Evolutionary conservation across 2,888 invertebrate genomes (phyloP).

Genomic region (Dynastes hyllus): DNA sequence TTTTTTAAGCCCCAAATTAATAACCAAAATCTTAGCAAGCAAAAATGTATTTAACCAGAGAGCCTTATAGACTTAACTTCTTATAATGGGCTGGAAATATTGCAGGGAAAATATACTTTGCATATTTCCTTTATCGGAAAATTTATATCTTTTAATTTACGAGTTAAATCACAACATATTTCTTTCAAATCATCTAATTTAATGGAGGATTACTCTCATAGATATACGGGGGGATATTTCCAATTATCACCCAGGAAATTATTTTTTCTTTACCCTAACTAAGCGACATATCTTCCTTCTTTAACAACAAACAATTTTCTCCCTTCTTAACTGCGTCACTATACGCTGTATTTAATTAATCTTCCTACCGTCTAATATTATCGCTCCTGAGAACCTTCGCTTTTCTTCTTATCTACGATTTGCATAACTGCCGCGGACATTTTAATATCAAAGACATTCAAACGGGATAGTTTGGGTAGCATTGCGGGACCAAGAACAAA

Average conservation of each 20-base stretch:
- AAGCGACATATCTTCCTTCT: conserved; percentile 12
- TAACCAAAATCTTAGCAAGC: background rate
- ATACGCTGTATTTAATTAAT: conserved; percentile 42
- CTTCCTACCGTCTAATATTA: background rate
- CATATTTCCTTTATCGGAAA: background rate
- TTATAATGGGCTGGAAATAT: background rate
- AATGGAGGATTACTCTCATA: background rate
- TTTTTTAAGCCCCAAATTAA: too few relatives aligned
- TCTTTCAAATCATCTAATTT: conserved; percentile 15
- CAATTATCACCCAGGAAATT: conserved; percentile 22
- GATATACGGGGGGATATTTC: background rate
- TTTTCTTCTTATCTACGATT: conserved; percentile 37
- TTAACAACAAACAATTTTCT: conserved; percentile 31
- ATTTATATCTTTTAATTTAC: too few relatives aligned
- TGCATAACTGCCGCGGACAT: conserved; percentile 49
- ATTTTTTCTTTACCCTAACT: conserved; percentile 14
- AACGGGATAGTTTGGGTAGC: conserved; percentile 18
- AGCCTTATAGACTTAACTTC: background rate
- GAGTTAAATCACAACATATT: background rate
- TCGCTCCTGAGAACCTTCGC: background rate
- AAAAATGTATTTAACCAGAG: background rate
- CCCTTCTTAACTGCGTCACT: background rate
- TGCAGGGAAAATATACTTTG: background rate
- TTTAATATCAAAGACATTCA: conserved; percentile 48
- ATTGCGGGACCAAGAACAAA: conserved; percentile 35